Conservation (phyloP, 35 echinoderm and acorn worm genomes). For the Apostichopus californicus region DNA sequence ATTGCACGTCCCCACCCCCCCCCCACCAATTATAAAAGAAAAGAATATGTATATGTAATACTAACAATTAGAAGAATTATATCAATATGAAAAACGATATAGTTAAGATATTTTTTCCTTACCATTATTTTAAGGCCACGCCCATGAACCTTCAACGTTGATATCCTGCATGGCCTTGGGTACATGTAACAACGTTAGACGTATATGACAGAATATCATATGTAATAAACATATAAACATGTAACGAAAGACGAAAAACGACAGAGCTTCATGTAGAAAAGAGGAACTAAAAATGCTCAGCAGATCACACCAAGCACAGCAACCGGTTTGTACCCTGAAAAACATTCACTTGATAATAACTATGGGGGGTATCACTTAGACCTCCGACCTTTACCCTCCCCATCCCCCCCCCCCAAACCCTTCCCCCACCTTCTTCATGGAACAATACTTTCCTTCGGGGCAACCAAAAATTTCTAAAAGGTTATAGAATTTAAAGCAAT, state of each 20-base stretch:
- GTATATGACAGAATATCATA: neutral
- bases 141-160: neutral
- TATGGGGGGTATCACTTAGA: too few relatives aligned
- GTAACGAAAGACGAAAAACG: conserved; percentile 41
- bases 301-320: conserved; percentile 43
- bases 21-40: too few relatives aligned
- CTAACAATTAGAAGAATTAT: neutral
- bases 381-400: too few relatives aligned
- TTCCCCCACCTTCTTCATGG: too few relatives aligned
- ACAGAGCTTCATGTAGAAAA: conserved; percentile 41
- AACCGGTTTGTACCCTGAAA: conserved; percentile 2
- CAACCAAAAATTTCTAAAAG: too few relatives aligned
- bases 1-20: too few relatives aligned
- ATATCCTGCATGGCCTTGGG: neutral
- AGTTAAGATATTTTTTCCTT: neutral
- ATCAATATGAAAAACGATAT: neutral
- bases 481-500: too few relatives aligned
- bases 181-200: neutral
- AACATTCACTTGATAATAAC: neutral
- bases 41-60: too few relatives aligned
- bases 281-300: conserved; percentile 21
- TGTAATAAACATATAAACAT: neutral
- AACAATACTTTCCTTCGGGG: too few relatives aligned
- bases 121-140: neutral
- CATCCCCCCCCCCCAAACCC: too few relatives aligned